Percentiles rank a stretch among this genome's conserved stretches.
Conservation (phyloP, 2,113 vertebrate genomes). For the Nycticryphes semicollaris region DNA sequence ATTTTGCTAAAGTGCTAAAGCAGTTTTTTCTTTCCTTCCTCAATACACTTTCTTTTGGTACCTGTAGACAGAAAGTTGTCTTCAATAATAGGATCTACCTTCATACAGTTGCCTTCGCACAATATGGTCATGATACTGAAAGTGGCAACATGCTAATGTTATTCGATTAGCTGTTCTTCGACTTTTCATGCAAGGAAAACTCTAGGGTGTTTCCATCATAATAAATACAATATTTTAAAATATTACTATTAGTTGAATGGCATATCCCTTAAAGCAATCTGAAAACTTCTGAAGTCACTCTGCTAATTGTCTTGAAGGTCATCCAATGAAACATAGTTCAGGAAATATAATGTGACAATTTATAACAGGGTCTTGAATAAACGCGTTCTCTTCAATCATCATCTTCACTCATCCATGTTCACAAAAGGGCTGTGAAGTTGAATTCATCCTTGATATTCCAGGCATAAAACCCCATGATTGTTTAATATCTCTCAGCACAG, state of each 20-base stretch:
- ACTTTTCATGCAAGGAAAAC: neutral
- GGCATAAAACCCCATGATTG: neutral
- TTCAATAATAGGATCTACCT: neutral
- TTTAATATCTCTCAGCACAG: neutral
- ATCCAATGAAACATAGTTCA: neutral
- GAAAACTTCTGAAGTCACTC: conserved; percentile 12
- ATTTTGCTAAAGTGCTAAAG: neutral
- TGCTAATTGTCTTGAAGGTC: conserved; percentile 14
- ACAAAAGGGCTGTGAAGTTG: neutral
- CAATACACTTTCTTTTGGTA: neutral
- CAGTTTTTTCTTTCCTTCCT: neutral
- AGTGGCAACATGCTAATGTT: neutral
- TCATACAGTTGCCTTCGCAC: neutral
- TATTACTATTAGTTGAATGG: conserved; percentile 1
- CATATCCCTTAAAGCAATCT: conserved; percentile 12
- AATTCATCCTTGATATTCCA: neutral
- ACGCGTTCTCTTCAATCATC: neutral
- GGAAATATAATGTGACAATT: neutral
- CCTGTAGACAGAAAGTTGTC: neutral
- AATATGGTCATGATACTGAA: neutral
- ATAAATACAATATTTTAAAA: conserved; percentile 16
- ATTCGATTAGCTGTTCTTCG: conserved; percentile 17
- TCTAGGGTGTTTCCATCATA: neutral
- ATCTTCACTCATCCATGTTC: neutral
- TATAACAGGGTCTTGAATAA: neutral